Evolutionary conservation across 2,797 vertebrate species (phyloP).

Genomic region (Sebastiscus tertius): DNA sequence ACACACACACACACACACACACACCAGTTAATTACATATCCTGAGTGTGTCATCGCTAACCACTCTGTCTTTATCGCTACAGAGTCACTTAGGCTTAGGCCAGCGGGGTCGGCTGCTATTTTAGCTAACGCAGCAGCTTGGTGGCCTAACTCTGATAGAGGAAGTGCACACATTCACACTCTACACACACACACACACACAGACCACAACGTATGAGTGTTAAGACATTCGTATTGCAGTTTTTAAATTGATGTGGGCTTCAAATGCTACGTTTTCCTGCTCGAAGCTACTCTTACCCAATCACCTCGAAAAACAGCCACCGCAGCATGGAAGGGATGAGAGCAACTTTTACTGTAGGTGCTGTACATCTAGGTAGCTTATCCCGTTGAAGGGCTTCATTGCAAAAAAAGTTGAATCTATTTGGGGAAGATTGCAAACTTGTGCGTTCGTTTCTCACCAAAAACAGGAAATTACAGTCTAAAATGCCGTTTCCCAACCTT

Average conservation of each 20-base stretch:
- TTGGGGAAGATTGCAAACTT: not conserved
- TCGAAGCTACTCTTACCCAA: conserved; percentile 25
- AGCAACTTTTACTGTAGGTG: conserved; percentile 16
- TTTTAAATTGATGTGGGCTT: conserved; percentile 66
- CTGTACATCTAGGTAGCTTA: conserved; percentile 17
- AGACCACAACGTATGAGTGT: not conserved
- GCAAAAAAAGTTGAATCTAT: not conserved
- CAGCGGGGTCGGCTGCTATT: conserved; percentile 57
- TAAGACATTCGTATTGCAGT: conserved; percentile 46
- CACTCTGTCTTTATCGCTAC: conserved; percentile 68
- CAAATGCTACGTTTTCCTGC: conserved; percentile 57
- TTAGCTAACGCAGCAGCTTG: conserved; percentile 73
- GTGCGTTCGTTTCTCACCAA: not conserved
- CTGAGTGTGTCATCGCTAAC: conserved; percentile 66
- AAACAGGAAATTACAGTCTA: not conserved
- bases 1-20: not conserved
- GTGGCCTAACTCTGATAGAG: conserved; percentile 58
- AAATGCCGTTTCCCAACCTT: not conserved
- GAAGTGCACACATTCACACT: not conserved
- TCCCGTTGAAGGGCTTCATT: conserved; percentile 1
- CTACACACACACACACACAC: not conserved
- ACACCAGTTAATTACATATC: conserved; percentile 47
- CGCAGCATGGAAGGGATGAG: conserved; percentile 62
- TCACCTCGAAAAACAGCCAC: conserved; percentile 66
- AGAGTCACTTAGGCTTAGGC: conserved; percentile 73